A percentile compares a stretch with the other conserved stretches of the same genome.
Conservation (phyloP, 2,113 vertebrate genomes). For the Grallaria varia region DNA sequence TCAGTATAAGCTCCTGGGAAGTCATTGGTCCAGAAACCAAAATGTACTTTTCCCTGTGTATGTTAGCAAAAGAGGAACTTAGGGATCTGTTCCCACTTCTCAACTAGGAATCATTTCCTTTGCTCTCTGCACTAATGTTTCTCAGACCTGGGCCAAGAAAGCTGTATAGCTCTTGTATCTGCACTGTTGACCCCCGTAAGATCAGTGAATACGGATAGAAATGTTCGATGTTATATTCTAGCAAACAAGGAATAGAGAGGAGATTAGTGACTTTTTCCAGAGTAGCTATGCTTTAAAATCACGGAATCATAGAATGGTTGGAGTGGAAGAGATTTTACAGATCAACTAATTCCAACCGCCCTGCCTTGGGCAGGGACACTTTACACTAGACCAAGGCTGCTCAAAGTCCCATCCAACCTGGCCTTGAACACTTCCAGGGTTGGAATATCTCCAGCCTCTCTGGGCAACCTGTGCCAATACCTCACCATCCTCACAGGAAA, state of each 20-base stretch:
- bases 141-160: not conserved
- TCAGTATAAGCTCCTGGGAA: not conserved
- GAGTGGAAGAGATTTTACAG: not conserved
- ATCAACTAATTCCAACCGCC: not conserved
- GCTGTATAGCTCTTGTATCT: not conserved
- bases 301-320: not conserved
- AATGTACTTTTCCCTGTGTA: not conserved
- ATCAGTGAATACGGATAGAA: not conserved
- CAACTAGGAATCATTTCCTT: not conserved
- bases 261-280: not conserved
- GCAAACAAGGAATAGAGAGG: not conserved
- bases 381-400: not conserved
- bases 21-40: not conserved
- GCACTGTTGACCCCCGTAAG: not conserved
- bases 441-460: not conserved
- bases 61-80: not conserved
- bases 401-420: not conserved
- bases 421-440: not conserved
- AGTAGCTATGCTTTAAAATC: not conserved
- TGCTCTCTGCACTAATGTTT: not conserved
- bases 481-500: not conserved
- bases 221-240: not conserved
- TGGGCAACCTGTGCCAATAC: not conserved
- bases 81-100: not conserved
- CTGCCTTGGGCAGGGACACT: not conserved